These are phyloP conservation scores for Dolomedes plantarius DNA, from an alignment of 2,888 invertebrate species.

Conservation along the genomic window DNA sequence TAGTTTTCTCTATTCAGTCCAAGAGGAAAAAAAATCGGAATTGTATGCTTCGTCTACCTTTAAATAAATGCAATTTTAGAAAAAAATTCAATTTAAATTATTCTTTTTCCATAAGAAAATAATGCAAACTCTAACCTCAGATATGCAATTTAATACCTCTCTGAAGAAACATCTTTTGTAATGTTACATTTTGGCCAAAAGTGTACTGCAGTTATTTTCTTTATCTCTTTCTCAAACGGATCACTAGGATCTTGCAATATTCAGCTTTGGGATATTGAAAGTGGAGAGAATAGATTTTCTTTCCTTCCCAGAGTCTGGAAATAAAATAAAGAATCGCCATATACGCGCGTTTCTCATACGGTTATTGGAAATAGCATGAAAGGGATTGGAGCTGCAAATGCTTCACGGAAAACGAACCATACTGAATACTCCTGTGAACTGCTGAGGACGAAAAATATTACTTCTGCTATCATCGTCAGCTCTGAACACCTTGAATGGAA, in stretches of 20 bases:
- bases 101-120: not conserved
- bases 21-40: too few relatives aligned
- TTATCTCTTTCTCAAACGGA: constrained; percentile 8
- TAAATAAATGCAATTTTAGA: not conserved
- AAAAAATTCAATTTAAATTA: not conserved
- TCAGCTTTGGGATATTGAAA: constrained; percentile 16
- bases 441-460: not conserved
- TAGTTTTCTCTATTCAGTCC: too few relatives aligned
- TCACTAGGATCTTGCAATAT: constrained; percentile 3
- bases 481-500: too few relatives aligned
- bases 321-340: constrained; percentile 3
- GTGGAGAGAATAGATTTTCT: constrained; percentile 13
- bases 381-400: not conserved
- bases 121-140: not conserved
- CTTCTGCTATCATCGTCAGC: too few relatives aligned
- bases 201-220: constrained; percentile 10
- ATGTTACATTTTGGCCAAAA: constrained; percentile 2
- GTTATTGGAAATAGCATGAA: constrained; percentile 5
- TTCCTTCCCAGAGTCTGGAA: not conserved
- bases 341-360: not conserved
- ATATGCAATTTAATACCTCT: constrained; percentile 8
- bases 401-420: not conserved
- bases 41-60: not conserved
- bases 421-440: not conserved
- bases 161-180: not conserved